These are phyloP conservation scores for Agrochola lychnidis DNA, from an alignment of 2,888 invertebrate genomes.

Conservation along the genomic window DNA sequence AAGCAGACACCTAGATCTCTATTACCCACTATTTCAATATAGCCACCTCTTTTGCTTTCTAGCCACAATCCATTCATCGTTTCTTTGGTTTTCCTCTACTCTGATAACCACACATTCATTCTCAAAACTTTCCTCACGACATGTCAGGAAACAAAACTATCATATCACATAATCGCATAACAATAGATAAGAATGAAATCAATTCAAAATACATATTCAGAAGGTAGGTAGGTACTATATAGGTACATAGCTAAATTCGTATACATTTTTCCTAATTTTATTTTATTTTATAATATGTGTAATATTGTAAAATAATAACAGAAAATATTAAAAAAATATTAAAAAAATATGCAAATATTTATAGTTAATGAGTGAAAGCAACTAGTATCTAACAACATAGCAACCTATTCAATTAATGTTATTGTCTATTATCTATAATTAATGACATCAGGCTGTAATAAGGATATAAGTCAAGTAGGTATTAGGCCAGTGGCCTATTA, in stretches of 20 bases:
- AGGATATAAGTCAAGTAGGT: background rate
- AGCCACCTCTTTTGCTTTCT: background rate
- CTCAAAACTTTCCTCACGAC: background rate
- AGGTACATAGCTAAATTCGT: background rate
- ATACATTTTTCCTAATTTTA: background rate
- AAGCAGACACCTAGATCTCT: background rate
- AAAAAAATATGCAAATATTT: background rate
- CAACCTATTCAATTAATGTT: conserved; percentile 30
- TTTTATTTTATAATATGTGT: no score
- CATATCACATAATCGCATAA: background rate
- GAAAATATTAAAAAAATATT: no score
- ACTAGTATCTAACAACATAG: conserved; percentile 5
- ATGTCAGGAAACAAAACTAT: background rate
- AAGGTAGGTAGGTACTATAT: background rate
- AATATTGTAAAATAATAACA: background rate
- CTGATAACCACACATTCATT: background rate
- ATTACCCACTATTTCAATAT: background rate
- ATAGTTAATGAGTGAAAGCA: background rate
- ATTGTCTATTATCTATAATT: conserved; percentile 24
- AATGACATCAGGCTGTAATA: conserved; percentile 21
- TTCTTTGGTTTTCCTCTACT: background rate
- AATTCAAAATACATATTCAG: background rate
- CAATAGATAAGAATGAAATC: background rate
- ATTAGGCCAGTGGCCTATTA: conserved; percentile 18
- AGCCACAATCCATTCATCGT: background rate